Conservation (phyloP, 2,888 invertebrate species). For the Nemurella pictetii region DNA sequence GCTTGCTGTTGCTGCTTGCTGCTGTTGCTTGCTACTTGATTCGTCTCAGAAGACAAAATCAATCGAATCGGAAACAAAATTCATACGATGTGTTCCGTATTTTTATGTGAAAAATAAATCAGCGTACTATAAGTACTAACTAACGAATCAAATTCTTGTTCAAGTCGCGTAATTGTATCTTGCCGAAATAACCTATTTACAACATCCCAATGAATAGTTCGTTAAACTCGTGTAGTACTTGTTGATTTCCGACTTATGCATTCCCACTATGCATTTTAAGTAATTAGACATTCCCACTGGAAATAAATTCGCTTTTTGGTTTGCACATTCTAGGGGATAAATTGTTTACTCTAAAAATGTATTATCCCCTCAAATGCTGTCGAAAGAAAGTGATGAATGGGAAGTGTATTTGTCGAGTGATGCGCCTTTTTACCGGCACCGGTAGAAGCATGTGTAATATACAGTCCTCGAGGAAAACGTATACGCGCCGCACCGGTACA, state of each 20-base stretch:
- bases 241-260: not conserved
- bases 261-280: not conserved
- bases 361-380: not conserved
- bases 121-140: no score
- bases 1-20: not conserved
- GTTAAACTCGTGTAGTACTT: no score
- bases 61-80: no score
- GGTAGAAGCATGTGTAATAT: not conserved
- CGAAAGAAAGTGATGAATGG: not conserved
- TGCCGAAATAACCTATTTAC: not conserved
- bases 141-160: not conserved
- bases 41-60: not conserved
- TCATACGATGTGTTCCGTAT: not conserved
- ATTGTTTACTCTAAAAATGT: not conserved
- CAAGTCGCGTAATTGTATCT: not conserved
- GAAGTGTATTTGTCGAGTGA: no score
- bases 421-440: not conserved
- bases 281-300: not conserved
- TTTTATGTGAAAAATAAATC: not conserved
- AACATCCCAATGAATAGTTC: not conserved
- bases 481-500: no score
- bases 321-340: not conserved
- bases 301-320: not conserved
- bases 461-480: not conserved
- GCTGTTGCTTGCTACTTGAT: no score